These are phyloP conservation scores for Apotomis turbidana DNA, from an alignment of 2,888 invertebrate genomes.

Conservation along the genomic window DNA sequence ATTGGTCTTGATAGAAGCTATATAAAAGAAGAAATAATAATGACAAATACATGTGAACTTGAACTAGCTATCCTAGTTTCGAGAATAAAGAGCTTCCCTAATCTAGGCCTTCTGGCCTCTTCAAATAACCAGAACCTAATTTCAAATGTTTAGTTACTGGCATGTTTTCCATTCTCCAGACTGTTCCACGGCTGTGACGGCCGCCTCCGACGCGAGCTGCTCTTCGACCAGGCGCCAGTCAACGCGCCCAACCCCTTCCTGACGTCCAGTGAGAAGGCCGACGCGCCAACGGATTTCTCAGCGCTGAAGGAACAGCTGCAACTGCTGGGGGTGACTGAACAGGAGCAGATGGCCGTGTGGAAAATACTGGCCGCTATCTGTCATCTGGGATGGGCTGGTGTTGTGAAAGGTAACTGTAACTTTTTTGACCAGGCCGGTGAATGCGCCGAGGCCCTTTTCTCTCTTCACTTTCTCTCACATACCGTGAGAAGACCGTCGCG, in stretches of 20 bases:
- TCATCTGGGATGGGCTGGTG: conserved; percentile 95
- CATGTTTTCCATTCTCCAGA: conserved; percentile 68
- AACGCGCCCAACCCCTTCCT: conserved; percentile 88
- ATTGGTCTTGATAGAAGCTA: no score
- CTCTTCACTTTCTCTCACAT: no score
- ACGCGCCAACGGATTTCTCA: conserved; percentile 92
- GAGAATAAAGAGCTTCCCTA: no score
- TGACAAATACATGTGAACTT: no score
- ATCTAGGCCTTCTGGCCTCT: no score
- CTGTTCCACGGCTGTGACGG: conserved; percentile 93
- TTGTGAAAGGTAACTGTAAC: conserved; percentile 85
- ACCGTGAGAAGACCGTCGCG: no score
- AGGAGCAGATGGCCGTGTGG: conserved; percentile 93
- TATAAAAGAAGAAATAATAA: no score
- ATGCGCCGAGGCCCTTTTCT: no score
- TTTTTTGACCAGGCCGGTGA: no score
- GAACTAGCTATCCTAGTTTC: no score
- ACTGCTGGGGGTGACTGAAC: conserved; percentile 88
- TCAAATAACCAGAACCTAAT: no score
- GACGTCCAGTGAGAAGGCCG: conserved; percentile 89
- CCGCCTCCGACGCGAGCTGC: conserved; percentile 90
- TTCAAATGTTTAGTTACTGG: no score
- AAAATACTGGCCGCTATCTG: conserved; percentile 96
- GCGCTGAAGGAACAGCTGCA: conserved; percentile 91
- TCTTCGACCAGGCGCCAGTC: conserved; percentile 87